Evolutionary conservation across 2,797 vertebrate genomes (phyloP), one percentile per base, ranked within the genome.

Genomic region (Tragopan temminckii): DNA sequence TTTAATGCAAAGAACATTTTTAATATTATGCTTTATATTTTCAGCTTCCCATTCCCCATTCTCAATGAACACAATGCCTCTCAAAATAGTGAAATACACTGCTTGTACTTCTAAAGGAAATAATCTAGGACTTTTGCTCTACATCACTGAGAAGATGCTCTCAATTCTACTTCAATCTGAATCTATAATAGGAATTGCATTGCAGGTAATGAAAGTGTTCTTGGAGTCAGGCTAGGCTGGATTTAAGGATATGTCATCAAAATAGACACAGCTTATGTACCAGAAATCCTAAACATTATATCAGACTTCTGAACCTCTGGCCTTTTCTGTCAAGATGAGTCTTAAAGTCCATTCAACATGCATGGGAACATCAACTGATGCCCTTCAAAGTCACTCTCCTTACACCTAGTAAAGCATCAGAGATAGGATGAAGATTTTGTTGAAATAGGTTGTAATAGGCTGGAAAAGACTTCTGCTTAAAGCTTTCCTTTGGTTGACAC

Each of bases 121-220:
- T 10, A 66, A 62, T 36, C 13, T 57, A 66, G 25, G 33, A 21
- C 16, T 62, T 36, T 53, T 8, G 19, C 15, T 48, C 57, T 66
- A 33, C 20, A 38, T 69, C 1, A 0, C 52, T 1, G 0, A 61
- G n/a, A 11, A 50, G 18, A 38, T 75, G 29, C 11, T 76, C 42
- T 79, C 31, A 11, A 15, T 93, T 71, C 90, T 61, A 19, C n/a
- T 75, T 66, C 40, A 83, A 27, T 11, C 18, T 78, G 18, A 57
- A 29, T 67, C 50, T 61, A 10, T 55, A 68, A 36, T 19, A 52
- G 33, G 46, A 21, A 15, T 21, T 19, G 35, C 6, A 6, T 9
- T 66, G 61, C 29, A 57, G 46, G 12, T 68, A 36, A 58, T 35
- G 8, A 21, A 79, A 88, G 23, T 27, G 13, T 53, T 85, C 27